phyloP scores from a whole-genome alignment of 2,797 vertebrate species.

The Anabacerthia variegaticeps region DNA sequence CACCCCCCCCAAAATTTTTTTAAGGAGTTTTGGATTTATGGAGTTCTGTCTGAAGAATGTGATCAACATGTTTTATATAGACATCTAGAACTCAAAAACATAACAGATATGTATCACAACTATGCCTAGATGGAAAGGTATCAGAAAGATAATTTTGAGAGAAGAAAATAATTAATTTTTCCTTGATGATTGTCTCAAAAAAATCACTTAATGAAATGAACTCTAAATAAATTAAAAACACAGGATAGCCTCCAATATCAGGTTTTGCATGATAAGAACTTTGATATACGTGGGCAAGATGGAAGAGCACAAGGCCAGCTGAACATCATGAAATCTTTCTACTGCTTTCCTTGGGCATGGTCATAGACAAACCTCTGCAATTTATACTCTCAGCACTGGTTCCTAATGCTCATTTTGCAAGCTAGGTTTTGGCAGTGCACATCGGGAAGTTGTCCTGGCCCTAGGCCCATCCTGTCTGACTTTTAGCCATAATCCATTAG shows the following conservation, averaged over 20 bases:
- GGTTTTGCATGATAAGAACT: neutral
- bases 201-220: neutral
- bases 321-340: neutral
- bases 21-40: neutral
- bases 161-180: neutral
- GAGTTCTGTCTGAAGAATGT: neutral
- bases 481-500: neutral
- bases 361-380: neutral
- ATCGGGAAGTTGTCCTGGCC: neutral
- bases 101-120: neutral
- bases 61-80: conserved; percentile 8
- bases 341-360: neutral
- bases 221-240: neutral
- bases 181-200: neutral
- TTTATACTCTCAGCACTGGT: neutral
- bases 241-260: neutral
- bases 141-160: neutral
- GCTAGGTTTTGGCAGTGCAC: neutral
- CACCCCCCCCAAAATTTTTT: neutral
- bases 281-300: neutral
- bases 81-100: neutral
- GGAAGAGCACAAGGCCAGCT: neutral
- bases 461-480: neutral
- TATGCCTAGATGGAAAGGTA: neutral
- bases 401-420: neutral